Percentiles rank a stretch among this genome's conserved stretches.
Conservation (phyloP, 2,113 vertebrate genomes). For the Python bivittatus region DNA sequence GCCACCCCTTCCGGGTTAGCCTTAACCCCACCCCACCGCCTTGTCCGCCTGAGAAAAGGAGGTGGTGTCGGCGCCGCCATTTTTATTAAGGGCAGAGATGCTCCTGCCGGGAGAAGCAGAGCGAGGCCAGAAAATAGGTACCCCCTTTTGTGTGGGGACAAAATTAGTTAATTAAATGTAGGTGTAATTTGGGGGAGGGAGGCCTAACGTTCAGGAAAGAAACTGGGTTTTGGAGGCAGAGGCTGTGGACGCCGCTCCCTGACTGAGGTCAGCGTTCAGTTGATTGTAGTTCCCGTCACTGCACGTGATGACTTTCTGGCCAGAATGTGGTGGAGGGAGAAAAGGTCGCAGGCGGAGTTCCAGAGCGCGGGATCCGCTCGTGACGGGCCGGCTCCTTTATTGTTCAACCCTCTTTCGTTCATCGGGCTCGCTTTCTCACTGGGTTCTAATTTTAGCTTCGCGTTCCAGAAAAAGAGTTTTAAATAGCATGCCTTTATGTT, state of each 20-base stretch:
- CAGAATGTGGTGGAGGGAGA: too few relatives aligned
- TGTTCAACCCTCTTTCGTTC: background rate
- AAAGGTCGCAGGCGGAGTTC: background rate
- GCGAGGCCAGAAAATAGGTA: background rate
- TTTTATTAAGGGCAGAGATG: background rate
- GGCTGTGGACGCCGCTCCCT: background rate
- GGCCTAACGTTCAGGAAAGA: background rate
- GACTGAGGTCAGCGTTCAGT: background rate
- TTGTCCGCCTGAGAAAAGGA: background rate
- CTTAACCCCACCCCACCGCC: background rate
- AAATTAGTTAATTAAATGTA: background rate
- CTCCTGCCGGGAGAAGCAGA: too few relatives aligned
- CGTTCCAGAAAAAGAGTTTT: background rate
- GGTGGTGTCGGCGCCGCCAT: background rate
- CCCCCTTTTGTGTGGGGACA: background rate
- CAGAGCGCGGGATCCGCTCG: background rate
- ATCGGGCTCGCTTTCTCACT: background rate
- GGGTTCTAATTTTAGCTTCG: background rate
- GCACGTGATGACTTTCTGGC: background rate
- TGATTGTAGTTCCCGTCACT: background rate
- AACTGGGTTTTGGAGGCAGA: background rate
- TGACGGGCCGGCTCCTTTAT: background rate
- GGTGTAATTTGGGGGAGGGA: background rate
- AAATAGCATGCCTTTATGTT: background rate
- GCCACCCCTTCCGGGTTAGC: slow-evolving; percentile 38